These are phyloP conservation scores for Protobothrops flavoviridis DNA, from an alignment of 2,113 vertebrate genomes.

Conservation along the genomic window DNA sequence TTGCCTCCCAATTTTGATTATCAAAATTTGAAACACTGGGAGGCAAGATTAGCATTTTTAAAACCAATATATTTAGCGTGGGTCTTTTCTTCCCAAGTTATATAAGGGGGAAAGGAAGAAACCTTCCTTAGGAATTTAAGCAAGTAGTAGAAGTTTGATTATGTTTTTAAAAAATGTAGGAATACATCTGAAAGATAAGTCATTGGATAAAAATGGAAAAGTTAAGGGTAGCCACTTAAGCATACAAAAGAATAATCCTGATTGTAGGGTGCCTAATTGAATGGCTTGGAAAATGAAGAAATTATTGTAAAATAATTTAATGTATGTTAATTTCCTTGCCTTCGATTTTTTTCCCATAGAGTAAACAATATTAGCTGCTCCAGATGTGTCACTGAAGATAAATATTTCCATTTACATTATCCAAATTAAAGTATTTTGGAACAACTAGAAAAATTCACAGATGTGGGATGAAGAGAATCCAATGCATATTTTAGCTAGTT, in stretches of 20 bases:
- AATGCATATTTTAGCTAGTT: not conserved
- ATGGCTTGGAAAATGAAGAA: conserved; percentile 18
- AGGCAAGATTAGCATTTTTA: conserved; percentile 10
- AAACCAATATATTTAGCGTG: not conserved
- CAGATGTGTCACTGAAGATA: conserved; percentile 31
- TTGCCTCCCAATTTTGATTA: not conserved
- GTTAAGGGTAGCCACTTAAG: conserved; percentile 34
- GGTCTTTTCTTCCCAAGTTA: not conserved
- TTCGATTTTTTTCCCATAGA: conserved; percentile 25
- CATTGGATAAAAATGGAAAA: conserved; percentile 48
- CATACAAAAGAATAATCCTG: conserved; percentile 36
- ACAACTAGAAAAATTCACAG: not conserved
- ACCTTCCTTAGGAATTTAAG: not conserved
- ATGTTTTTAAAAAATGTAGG: conserved; percentile 42
- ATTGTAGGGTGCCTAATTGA: conserved; percentile 40
- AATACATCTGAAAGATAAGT: conserved; percentile 50
- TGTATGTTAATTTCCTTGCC: conserved; percentile 38
- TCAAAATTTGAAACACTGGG: not conserved
- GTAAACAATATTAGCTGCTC: conserved; percentile 53
- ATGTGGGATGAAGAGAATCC: not conserved
- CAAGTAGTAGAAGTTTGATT: conserved; percentile 27
- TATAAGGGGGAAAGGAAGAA: not conserved
- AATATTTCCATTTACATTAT: not conserved
- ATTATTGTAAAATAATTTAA: not conserved
- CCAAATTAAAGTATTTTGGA: conserved; percentile 1